Base-by-base conservation (phyloP, 2,113 vertebrate genomes). In the Anoplopoma fimbria region DNA sequence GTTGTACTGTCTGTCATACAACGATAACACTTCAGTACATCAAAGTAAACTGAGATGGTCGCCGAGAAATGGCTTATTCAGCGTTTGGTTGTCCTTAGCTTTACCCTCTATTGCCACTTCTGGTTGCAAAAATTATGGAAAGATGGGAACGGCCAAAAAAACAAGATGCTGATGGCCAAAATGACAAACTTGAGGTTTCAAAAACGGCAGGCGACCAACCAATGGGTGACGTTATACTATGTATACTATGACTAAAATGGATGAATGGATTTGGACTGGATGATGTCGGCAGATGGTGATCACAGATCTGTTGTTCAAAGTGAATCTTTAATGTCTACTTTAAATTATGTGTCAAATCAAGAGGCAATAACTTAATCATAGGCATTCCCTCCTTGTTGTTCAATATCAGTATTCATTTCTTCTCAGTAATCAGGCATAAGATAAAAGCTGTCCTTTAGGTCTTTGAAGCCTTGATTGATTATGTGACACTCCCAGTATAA, bases 391-490 rank as follows among this genome's bases (percentile, higher is more conserved):
- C 34, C 6, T 42, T 67, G 27, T 80, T 87, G 45, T 64, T 42
- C 72, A 73, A 58, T 74, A 69, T 65, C 81, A 77, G 49, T 69
- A 70, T 82, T 85, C 1, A 77, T 83, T 62, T 77, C 63, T 55
- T 79, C 68, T 69, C 36, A 57, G 69, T 63, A 77, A 81, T 75
- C 2, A 1, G 53, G 29, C 4, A 6, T 57, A 12, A 69, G 72
- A 83, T 86, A 69, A 77, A 80, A 83, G 83, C 79, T 70, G 75
- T 85, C 55, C 75, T 85, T 84, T 75, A 57, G 29, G n/a, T 79
- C 69, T 75, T 31, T 65, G 70, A 78, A 63, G 49, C 27, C 25
- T 76, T 77, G 72, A 85, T 77, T 83, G 68, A 86, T 79, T 86
- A 45, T 13, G 31, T 70, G 76, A 75, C 58, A 69, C 60, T 47